Base-by-base conservation (phyloP, 2,888 invertebrate species). In the Anthrax anthrax region DNA sequence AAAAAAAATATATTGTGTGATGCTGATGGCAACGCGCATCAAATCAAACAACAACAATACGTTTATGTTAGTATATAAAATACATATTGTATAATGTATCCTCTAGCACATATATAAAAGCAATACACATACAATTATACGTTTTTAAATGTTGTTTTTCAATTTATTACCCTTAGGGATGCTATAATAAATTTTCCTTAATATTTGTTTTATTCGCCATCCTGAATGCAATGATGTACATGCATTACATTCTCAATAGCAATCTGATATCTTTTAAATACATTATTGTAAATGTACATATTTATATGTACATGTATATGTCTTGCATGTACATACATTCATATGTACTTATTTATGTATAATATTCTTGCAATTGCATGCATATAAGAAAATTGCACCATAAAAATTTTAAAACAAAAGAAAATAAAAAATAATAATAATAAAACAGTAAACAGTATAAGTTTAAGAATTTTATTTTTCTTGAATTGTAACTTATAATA, bases 191-290 rank as follows among this genome's bases (percentile, higher is more conserved):
- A 46, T 46, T 46, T 46, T 17, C 23, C 29, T 46, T 46, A 46
- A 46, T 46, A 46, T 46, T 46, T 46, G 42, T 46, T 46, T 46
- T 46, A 46, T 46, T 46, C 46, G 45, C 9, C 29, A 32, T 32
- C 13, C 29, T 32, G 29, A 12, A 12, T 23, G 23, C n/a, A 23
- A 23, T 23, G 23, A 4, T 6, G 8, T 23, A 23, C 23, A 23
- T 8, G 8, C 4, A 23, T 6, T 23, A 8, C 23, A 23, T 23
- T n/a, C n/a, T n/a, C n/a, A n/a, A n/a, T n/a, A n/a, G n/a, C n/a
- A 23, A 23, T 23, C 4, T 23, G 8, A 23, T 32, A 12, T 32
- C 12, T 3, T 32, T 12, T 5, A 32, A 8, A 29, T 29, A 29
- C 29, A 29, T n/a, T 12, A 29, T 29, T 29, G 12, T 12, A 32